Conservation (phyloP, 2,797 vertebrate species). For the Pogoniulus pusillus region DNA sequence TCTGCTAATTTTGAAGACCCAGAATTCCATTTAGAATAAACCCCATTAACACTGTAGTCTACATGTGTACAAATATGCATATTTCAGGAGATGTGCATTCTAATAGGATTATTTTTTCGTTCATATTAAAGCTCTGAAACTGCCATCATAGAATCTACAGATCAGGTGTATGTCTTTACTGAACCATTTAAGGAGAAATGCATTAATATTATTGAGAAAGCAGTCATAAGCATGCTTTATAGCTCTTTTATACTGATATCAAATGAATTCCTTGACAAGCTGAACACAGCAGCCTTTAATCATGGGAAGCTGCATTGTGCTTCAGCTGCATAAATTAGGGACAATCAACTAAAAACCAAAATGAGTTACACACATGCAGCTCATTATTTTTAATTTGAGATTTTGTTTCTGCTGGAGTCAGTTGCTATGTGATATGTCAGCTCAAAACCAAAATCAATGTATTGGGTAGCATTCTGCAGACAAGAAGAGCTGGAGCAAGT, state of each 20-base stretch:
- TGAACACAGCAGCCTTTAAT: conserved; percentile 74
- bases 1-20: neutral
- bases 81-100: conserved; percentile 35
- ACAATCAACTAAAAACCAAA: conserved; percentile 66
- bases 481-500: neutral
- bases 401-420: conserved; percentile 45
- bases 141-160: conserved; percentile 37
- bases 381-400: conserved; percentile 74
- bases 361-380: conserved; percentile 64
- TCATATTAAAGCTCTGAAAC: conserved; percentile 46
- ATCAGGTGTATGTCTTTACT: conserved; percentile 65
- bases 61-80: neutral
- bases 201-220: conserved; percentile 65
- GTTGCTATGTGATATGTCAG: conserved; percentile 36
- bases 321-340: conserved; percentile 73
- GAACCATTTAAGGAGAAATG: conserved; percentile 63
- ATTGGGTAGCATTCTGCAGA: neutral
- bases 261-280: conserved; percentile 72
- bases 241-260: conserved; percentile 71
- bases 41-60: neutral
- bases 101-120: conserved; percentile 54
- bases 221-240: conserved; percentile 59
- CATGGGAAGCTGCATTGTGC: conserved; percentile 59
- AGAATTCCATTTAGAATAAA: conserved; percentile 8
- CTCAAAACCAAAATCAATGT: neutral